These are phyloP conservation scores for Trichosurus vulpecula DNA, from an alignment of 2,797 vertebrate species.

Conservation along the genomic window DNA sequence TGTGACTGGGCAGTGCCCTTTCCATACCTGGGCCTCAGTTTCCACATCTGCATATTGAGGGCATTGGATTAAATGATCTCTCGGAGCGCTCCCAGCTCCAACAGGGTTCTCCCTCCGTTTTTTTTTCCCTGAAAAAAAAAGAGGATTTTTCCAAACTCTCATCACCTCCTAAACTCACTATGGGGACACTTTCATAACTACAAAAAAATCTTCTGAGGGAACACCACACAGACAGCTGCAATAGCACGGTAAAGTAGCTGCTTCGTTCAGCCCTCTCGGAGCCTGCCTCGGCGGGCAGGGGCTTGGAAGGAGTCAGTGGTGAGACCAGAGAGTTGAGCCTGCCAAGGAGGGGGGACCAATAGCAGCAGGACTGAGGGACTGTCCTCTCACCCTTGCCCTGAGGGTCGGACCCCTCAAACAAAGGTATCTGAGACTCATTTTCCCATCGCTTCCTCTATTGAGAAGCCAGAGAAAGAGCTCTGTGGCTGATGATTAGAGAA, in stretches of 20 bases:
- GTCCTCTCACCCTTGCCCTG: too few relatives aligned
- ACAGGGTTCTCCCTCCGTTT: background rate
- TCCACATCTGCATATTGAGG: background rate
- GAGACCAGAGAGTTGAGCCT: background rate
- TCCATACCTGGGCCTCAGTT: background rate
- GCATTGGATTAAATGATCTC: background rate
- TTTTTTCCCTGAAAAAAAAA: background rate
- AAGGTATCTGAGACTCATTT: background rate
- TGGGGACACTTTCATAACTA: background rate
- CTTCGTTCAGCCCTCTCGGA: background rate
- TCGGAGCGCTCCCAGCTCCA: too few relatives aligned
- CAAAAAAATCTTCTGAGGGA: background rate
- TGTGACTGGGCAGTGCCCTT: background rate
- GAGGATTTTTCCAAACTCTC: background rate
- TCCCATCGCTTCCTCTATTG: background rate
- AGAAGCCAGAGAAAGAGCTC: too few relatives aligned
- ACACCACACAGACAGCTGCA: background rate
- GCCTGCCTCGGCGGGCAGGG: background rate
- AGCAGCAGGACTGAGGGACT: too few relatives aligned
- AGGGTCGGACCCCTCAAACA: too few relatives aligned
- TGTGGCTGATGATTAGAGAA: background rate
- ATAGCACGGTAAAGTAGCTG: background rate
- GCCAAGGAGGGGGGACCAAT: too few relatives aligned
- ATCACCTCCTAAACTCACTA: background rate
- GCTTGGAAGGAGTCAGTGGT: background rate